Conservation (phyloP, 2,888 invertebrate species). For the Shargacucullia verbasci region DNA sequence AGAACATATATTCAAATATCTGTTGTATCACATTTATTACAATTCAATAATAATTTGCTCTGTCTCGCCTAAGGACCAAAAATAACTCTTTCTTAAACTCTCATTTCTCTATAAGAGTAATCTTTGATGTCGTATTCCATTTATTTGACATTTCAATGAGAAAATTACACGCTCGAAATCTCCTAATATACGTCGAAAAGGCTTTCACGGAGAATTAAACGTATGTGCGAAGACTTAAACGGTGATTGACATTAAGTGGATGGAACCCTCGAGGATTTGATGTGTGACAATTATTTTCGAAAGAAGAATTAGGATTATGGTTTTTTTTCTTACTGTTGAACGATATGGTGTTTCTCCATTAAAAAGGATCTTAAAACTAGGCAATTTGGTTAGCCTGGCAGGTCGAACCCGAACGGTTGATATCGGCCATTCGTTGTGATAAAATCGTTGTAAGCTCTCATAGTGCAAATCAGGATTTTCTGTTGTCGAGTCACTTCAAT, state of each 20-base stretch:
- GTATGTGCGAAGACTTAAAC: slow-evolving; percentile 7
- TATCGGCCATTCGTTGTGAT: no score
- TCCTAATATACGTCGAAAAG: slow-evolving; percentile 28
- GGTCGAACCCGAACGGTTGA: no score
- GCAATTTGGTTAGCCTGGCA: no score
- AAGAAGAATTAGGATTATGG: not conserved
- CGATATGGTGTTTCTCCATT: no score
- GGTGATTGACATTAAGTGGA: slow-evolving; percentile 4
- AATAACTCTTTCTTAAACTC: slow-evolving; percentile 3
- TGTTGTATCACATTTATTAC: not conserved
- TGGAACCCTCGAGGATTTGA: slow-evolving; percentile 16
- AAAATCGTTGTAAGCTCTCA: no score
- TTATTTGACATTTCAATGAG: slow-evolving; percentile 43
- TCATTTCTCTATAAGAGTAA: slow-evolving; percentile 24
- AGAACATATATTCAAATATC: not conserved
- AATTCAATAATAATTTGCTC: slow-evolving; percentile 15
- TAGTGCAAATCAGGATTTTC: no score
- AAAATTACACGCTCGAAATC: slow-evolving; percentile 43
- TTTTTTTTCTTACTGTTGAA: not conserved
- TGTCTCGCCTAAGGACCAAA: slow-evolving; percentile 2
- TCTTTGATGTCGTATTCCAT: slow-evolving; percentile 39
- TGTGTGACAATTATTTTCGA: slow-evolving; percentile 17
- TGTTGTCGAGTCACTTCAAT: no score
- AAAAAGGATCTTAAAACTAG: no score
- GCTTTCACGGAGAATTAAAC: slow-evolving; percentile 43